Percentiles rank a stretch among this genome's conserved stretches.
Conservation (phyloP, 2,888 invertebrate species). For the Acrobasis consociella region DNA sequence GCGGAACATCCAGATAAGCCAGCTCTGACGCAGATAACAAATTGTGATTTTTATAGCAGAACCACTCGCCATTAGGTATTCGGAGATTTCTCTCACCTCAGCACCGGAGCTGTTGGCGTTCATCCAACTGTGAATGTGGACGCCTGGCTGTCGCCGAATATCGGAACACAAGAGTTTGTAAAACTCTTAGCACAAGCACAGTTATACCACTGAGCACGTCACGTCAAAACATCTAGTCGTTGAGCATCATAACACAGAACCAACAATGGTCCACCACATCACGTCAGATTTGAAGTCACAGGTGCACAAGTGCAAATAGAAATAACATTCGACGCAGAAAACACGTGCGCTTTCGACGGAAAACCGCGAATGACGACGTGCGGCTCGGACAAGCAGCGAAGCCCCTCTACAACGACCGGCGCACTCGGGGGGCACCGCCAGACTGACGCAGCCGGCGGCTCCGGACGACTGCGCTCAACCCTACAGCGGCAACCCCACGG, state of each 20-base stretch:
- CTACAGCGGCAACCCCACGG: conserved; percentile 52
- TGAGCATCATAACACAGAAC: conserved; percentile 58
- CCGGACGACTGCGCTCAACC: conserved; percentile 53
- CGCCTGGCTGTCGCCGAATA: conserved; percentile 75
- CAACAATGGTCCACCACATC: conserved; percentile 72
- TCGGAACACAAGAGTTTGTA: conserved; percentile 56
- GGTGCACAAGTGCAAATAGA: conserved; percentile 65
- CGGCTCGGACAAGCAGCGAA: conserved; percentile 41
- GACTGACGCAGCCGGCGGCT: conserved; percentile 61
- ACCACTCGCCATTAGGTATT: conserved; percentile 46
- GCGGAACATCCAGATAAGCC: conserved; percentile 57
- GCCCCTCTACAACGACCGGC: conserved; percentile 67
- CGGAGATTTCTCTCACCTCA: conserved; percentile 69
- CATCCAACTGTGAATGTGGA: conserved; percentile 74
- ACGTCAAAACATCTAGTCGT: conserved; percentile 51
- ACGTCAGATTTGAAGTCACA: conserved; percentile 74
- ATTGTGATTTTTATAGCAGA: conserved; percentile 33
- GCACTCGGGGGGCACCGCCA: conserved; percentile 69
- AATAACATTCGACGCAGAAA: conserved; percentile 54
- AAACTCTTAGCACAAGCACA: conserved; percentile 52
- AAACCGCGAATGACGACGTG: conserved; percentile 70
- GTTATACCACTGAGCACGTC: conserved; percentile 62
- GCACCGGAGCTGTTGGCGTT: conserved; percentile 76
- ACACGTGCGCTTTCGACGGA: conserved; percentile 76
- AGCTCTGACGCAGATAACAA: conserved; percentile 50